Evolutionary conservation across 1,140 invertebrate genomes (phyloP).

Genomic region (Pentalonia nigronervosa): DNA sequence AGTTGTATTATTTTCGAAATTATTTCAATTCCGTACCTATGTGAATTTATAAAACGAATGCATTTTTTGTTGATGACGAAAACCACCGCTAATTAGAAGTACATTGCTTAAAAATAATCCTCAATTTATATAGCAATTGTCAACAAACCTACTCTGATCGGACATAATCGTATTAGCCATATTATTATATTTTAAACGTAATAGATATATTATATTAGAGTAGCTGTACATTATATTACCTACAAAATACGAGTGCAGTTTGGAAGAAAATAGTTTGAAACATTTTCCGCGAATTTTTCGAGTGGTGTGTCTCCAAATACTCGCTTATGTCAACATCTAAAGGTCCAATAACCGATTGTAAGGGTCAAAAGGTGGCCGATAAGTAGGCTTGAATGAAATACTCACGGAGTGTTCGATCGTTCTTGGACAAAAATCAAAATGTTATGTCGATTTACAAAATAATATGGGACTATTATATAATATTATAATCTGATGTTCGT

Average conservation of each 20-base stretch:
- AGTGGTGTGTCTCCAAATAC: slow-evolving; percentile 21
- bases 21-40: neutral
- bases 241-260: neutral
- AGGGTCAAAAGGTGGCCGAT: slow-evolving; percentile 14
- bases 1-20: neutral
- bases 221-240: neutral
- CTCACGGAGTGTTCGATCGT: neutral
- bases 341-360: slow-evolving; percentile 19
- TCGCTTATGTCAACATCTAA: slow-evolving; percentile 34
- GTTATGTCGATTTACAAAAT: neutral
- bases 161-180: neutral
- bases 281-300: neutral
- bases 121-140: neutral
- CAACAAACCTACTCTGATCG: neutral
- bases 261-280: neutral
- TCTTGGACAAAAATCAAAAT: neutral
- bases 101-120: neutral
- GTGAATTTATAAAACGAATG: neutral
- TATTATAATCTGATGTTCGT: neutral
- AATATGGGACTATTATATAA: neutral
- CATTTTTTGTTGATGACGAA: neutral
- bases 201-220: neutral
- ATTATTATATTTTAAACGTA: no score
- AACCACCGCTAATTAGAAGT: no score
- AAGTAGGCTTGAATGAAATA: slow-evolving; percentile 28